phyloP scores from a whole-genome alignment of 2,888 invertebrate species.

The Aphelenchoides bicaudatus region DNA sequence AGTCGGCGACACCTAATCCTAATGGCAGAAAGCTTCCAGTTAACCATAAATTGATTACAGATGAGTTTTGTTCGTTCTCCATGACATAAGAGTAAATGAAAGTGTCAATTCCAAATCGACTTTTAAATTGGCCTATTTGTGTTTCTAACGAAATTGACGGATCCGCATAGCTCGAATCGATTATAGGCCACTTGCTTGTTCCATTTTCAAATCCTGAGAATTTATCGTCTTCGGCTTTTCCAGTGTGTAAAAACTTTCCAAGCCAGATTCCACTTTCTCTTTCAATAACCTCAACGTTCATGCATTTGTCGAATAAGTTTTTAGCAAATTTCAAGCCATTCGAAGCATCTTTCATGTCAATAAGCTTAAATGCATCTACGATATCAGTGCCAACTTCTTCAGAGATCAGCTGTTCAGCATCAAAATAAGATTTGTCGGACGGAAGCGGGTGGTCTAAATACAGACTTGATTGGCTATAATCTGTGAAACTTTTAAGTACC shows the following conservation, averaged over 20 bases:
- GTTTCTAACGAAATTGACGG: slow-evolving; percentile 11
- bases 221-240: slow-evolving; percentile 18
- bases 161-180: slow-evolving; percentile 18
- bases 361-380: slow-evolving; percentile 16
- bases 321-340: slow-evolving; percentile 27
- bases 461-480: not conserved
- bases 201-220: slow-evolving; percentile 21
- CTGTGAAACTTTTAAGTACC: no score
- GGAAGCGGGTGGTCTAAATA: slow-evolving; percentile 20
- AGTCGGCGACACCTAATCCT: slow-evolving; percentile 21
- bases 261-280: slow-evolving; percentile 21
- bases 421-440: slow-evolving; percentile 7
- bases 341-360: slow-evolving; percentile 23
- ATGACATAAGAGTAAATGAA: slow-evolving; percentile 26
- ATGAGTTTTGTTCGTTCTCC: slow-evolving; percentile 19
- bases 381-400: slow-evolving; percentile 19
- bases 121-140: slow-evolving; percentile 26
- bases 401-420: slow-evolving; percentile 16
- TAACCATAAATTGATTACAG: slow-evolving; percentile 26
- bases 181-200: slow-evolving; percentile 24
- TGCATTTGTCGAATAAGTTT: slow-evolving; percentile 26
- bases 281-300: slow-evolving; percentile 18
- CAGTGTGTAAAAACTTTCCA: slow-evolving; percentile 19
- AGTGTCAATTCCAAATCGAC: slow-evolving; percentile 29
- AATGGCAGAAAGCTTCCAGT: slow-evolving; percentile 31